Evolutionary conservation across 2,888 invertebrate genomes (phyloP).

Genomic region (Chloroclysta siterata): DNA sequence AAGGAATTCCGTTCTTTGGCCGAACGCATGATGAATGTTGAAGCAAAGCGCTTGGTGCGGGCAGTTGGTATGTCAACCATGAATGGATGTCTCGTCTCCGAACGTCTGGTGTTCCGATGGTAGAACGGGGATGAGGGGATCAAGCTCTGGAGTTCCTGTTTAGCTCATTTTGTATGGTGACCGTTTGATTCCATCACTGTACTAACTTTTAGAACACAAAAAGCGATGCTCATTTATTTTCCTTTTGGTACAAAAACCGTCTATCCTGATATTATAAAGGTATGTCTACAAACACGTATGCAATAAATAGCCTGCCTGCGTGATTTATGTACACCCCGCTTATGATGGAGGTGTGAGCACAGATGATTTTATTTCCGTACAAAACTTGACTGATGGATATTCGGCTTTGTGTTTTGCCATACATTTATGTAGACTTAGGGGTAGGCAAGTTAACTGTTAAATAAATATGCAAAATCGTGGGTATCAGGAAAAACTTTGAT

Average conservation of each 20-base stretch:
- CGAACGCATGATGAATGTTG: too few species aligned
- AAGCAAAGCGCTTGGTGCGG: too few species aligned
- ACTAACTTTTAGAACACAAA: not conserved
- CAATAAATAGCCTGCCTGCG: constrained; percentile 52
- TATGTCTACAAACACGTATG: constrained; percentile 35
- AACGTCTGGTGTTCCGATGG: too few species aligned
- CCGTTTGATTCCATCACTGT: too few species aligned
- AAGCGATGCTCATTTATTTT: not conserved
- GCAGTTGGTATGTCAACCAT: too few species aligned
- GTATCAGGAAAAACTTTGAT: too few species aligned
- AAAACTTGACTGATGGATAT: constrained; percentile 62
- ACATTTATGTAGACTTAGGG: not conserved
- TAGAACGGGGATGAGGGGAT: too few species aligned
- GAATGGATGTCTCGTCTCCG: too few species aligned
- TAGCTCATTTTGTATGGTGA: too few species aligned
- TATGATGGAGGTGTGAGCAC: constrained; percentile 63
- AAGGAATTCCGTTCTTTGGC: too few species aligned
- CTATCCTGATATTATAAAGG: constrained; percentile 18
- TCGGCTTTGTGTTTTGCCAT: constrained; percentile 17
- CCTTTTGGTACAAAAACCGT: not conserved
- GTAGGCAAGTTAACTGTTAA: not conserved
- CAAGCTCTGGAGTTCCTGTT: too few species aligned
- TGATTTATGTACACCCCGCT: constrained; percentile 61
- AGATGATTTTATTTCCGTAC: constrained; percentile 64
- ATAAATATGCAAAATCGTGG: too few species aligned